Percentiles rank a stretch among this genome's conserved stretches.
Evolutionary conservation across 2,113 vertebrate species (phyloP).

Genomic region (Ochotona curzoniae): DNA sequence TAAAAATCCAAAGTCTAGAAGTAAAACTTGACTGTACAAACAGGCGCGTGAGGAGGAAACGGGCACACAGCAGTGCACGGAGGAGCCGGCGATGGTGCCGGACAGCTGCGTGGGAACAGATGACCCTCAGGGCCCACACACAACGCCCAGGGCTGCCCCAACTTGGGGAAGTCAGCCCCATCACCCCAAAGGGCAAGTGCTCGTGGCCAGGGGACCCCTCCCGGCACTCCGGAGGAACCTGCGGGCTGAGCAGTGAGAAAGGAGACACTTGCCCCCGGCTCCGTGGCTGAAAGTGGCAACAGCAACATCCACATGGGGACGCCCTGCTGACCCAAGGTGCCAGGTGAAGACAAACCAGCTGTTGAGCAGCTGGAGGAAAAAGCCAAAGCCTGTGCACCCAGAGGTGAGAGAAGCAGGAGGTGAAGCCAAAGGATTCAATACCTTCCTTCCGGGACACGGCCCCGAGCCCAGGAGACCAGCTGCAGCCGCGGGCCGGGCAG

Average conservation of each 20-base stretch:
- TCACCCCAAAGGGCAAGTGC: neutral
- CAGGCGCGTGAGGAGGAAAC: neutral
- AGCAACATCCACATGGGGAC: neutral
- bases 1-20: slow-evolving; percentile 52
- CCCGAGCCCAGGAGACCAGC: neutral
- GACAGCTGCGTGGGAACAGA: rapidly evolving
- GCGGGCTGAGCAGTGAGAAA: neutral
- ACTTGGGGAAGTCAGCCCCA: too few species aligned
- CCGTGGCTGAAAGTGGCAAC: neutral
- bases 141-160: too few species aligned
- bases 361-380: neutral
- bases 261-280: neutral
- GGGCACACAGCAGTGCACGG: neutral
- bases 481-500: rapidly evolving
- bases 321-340: neutral
- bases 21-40: slow-evolving; percentile 15
- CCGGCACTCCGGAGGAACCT: neutral
- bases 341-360: neutral
- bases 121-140: too few species aligned
- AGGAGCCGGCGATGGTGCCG: rapidly evolving
- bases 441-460: neutral
- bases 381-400: neutral
- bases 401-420: neutral
- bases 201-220: neutral
- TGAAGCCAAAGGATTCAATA: neutral